These are phyloP conservation scores for Leucophenga maculata DNA, from an alignment of 2,888 invertebrate species.

Conservation along the genomic window DNA sequence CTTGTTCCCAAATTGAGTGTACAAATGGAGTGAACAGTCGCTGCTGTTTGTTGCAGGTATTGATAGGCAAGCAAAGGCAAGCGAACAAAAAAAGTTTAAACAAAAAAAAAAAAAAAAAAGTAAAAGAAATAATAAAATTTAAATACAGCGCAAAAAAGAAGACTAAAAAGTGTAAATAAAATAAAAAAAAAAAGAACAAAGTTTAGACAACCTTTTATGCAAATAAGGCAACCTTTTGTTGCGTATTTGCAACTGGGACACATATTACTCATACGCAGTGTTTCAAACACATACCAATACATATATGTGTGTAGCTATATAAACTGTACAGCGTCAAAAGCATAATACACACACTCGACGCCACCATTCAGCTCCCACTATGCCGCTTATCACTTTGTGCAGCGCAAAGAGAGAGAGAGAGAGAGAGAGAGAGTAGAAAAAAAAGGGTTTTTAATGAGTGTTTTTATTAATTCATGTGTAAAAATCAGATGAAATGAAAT, in stretches of 20 bases:
- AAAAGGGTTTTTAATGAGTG: constrained; percentile 46
- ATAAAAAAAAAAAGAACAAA: constrained; percentile 2
- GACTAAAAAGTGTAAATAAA: constrained; percentile 13
- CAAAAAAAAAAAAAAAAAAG: constrained; percentile 16
- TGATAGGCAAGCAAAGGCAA: not conserved
- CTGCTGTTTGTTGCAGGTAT: not conserved
- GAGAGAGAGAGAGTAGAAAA: too few species aligned
- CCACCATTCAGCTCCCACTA: not conserved
- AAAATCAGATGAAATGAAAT: constrained; percentile 60
- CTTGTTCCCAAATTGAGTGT: not conserved
- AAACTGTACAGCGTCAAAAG: not conserved
- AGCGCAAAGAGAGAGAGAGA: not conserved
- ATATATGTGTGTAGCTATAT: not conserved
- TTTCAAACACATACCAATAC: not conserved
- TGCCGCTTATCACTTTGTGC: not conserved
- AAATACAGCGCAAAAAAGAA: constrained; percentile 6
- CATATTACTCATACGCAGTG: constrained; percentile 48
- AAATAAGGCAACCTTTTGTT: constrained; percentile 52
- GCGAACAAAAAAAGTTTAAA: constrained; percentile 6
- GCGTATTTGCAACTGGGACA: constrained; percentile 56
- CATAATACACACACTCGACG: constrained; percentile 14
- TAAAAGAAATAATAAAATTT: not conserved
- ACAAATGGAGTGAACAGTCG: not conserved
- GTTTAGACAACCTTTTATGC: constrained; percentile 41
- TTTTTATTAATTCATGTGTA: constrained; percentile 60